phyloP scores from a whole-genome alignment of 2,888 invertebrate species.

The Agrotis segetum region DNA sequence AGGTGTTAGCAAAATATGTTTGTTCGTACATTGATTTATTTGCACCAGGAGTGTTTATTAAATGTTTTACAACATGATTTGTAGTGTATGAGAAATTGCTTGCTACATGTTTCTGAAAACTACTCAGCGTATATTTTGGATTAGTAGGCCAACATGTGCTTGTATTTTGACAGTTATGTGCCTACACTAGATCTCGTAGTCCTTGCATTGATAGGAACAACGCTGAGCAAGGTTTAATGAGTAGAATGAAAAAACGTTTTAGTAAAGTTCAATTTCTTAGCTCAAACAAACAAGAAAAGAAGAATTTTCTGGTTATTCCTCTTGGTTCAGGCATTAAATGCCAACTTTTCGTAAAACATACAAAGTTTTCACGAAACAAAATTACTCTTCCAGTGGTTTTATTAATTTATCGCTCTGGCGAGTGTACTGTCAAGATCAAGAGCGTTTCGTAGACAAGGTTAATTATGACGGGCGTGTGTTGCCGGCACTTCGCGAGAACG shows the following conservation, averaged over 20 bases:
- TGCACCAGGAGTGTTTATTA: conserved; percentile 3
- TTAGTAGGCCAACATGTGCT: background rate
- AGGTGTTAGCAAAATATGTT: conserved; percentile 25
- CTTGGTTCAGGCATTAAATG: background rate
- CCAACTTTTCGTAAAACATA: background rate
- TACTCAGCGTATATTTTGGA: background rate
- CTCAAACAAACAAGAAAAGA: too few species aligned
- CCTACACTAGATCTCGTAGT: background rate
- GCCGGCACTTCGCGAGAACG: conserved; percentile 61
- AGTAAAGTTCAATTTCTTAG: too few species aligned
- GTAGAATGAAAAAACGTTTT: too few species aligned
- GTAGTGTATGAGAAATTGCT: conserved; percentile 19
- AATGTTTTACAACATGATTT: conserved; percentile 14
- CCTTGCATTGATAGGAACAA: background rate
- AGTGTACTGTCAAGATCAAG: conserved; percentile 79
- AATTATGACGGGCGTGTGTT: conserved; percentile 75
- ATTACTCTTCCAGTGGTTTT: conserved; percentile 64
- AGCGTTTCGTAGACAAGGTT: conserved; percentile 79
- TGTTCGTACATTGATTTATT: conserved; percentile 36
- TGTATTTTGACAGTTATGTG: background rate
- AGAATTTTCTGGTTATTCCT: too few species aligned
- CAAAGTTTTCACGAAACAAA: conserved; percentile 19
- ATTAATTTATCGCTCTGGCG: conserved; percentile 54
- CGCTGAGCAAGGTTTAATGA: too few species aligned
- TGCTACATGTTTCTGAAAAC: conserved; percentile 4